Evolutionary conservation across 2,797 vertebrate species (phyloP), one percentile per base, ranked within the genome.

Genomic region (Argya squamiceps): DNA sequence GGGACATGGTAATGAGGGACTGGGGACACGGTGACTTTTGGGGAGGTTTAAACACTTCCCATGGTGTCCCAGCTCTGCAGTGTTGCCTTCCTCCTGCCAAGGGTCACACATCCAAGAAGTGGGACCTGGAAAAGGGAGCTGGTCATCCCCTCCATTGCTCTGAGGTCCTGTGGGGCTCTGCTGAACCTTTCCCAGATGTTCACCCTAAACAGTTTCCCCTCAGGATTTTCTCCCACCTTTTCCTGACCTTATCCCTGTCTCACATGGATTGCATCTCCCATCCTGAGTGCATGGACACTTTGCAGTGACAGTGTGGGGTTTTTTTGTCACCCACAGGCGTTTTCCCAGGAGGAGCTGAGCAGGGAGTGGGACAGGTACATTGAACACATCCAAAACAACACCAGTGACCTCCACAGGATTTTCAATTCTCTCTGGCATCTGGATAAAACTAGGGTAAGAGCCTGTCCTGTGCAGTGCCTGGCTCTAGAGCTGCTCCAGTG

Each of bases 341-440:
- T 23, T n/a, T 97, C 98, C 59, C 96, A 11, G 83, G 98, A 98
- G 50, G 97, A 96, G 2, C 91, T 99, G 97, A 97, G 97, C 2
- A 39, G 53, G 10, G 97, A 93, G 37, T 99, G 99, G 99, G 98
- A 98, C 4, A 94, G 73, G 37, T 99, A 99, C 87, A 97, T 99
- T 3, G 96, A 97, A 5, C 98, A 99, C 29, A 97, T 99, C 71
- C 99, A 98, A 78, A 97, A 91, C 4, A 98, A 98, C 88, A 98
- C 98, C 89, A 97, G 96, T 1, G 98, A 99, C 82, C 98, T 99
- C 18, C 98, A 99, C 77, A 98, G 95, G 88, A 97, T 99, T 92
- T 99, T 99, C 97, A 98, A 97, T 96, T 98, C 99, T 79, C 97
- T 99, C 91, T 98, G 96, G 96, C 99, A 99, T 76, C 97, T 99